Percentiles rank a stretch among this genome's conserved stretches.
Evolutionary conservation across 2,797 vertebrate genomes (phyloP).

Genomic region (Phrynocephalus vlangalii): DNA sequence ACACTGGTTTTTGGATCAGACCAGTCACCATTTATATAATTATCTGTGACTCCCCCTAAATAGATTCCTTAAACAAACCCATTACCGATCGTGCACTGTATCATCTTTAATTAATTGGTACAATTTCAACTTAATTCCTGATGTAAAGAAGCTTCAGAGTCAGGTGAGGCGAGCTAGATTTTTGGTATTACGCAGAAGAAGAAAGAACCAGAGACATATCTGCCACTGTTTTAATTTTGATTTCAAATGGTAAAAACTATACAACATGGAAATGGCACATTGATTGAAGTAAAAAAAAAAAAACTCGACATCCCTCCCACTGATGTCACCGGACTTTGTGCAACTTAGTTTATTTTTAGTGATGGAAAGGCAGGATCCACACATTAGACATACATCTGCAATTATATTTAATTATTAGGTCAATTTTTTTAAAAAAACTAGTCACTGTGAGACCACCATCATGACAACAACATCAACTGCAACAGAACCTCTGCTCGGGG

Average conservation of each 20-base stretch:
- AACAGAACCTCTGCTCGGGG: not conserved
- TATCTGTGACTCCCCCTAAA: constrained; percentile 24
- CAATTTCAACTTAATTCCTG: constrained; percentile 30
- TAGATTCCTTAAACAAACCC: constrained; percentile 10
- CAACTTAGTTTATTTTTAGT: constrained; percentile 24
- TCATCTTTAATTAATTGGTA: not conserved
- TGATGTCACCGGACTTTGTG: not conserved
- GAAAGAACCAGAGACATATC: not conserved
- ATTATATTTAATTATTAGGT: not conserved
- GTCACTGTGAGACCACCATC: not conserved
- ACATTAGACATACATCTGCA: not conserved
- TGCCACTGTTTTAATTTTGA: not conserved
- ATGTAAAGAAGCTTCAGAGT: not conserved
- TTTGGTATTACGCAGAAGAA: not conserved
- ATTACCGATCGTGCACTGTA: constrained; percentile 2
- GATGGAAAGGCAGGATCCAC: not conserved
- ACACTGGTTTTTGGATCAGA: not conserved
- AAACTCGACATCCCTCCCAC: not conserved
- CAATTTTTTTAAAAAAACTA: not conserved
- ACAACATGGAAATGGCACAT: not conserved
- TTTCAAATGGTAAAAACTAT: not conserved
- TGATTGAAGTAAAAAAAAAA: constrained; percentile 28
- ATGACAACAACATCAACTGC: not conserved
- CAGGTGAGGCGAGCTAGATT: not conserved
- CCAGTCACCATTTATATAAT: not conserved